These are phyloP conservation scores for Leptopilina myrica DNA, from an alignment of 2,888 invertebrate genomes.

Conservation along the genomic window DNA sequence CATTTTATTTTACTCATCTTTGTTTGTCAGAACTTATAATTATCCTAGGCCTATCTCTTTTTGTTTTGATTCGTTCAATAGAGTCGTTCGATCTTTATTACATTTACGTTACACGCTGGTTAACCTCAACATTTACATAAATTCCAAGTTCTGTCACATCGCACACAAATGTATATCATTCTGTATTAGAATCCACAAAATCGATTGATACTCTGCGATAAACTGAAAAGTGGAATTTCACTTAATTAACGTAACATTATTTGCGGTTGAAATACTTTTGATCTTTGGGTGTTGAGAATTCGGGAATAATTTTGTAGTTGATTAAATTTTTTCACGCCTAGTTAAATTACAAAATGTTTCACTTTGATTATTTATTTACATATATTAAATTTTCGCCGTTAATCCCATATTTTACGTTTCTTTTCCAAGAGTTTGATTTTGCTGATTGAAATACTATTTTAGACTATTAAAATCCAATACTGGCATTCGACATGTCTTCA, in stretches of 20 bases:
- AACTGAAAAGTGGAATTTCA: conserved; percentile 53
- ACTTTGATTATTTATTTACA: no score
- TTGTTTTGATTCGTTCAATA: not conserved
- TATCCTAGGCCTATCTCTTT: not conserved
- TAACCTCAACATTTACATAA: conserved; percentile 25
- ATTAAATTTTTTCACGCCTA: not conserved
- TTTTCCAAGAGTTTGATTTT: no score
- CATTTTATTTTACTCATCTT: no score
- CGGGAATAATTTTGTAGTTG: not conserved
- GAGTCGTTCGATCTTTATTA: not conserved
- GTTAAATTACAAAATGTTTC: not conserved
- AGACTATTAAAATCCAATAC: no score
- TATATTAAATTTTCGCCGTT: no score
- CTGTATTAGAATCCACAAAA: conserved; percentile 8
- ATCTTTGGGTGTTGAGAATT: not conserved
- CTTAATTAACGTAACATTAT: conserved; percentile 66
- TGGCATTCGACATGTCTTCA: no score
- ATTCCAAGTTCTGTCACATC: not conserved
- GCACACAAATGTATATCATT: not conserved
- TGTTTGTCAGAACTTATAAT: no score
- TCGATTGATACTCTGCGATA: not conserved
- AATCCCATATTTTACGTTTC: no score
- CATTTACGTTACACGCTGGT: not conserved
- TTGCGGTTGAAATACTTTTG: conserved; percentile 58
- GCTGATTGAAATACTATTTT: no score